phyloP scores from a whole-genome alignment of 1,140 invertebrate genomes.

The Saxidomus purpurata region DNA sequence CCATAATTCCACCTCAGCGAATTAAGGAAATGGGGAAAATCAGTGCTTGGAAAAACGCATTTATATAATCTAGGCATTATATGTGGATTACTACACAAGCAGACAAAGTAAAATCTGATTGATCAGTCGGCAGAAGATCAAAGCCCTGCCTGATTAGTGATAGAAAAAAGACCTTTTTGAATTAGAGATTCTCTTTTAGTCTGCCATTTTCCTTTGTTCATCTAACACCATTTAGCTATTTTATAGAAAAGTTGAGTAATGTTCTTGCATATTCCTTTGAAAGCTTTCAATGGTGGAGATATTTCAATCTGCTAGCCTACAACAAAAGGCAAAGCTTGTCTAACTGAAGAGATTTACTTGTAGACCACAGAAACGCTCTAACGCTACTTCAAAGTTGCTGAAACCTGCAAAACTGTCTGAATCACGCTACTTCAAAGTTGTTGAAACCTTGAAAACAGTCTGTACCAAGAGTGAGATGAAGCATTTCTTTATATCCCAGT shows the following conservation, averaged over 20 bases:
- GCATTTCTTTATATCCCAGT: no score
- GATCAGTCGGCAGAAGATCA: neutral
- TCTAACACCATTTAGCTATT: slow-evolving; percentile 1
- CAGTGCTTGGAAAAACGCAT: neutral
- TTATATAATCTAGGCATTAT: neutral
- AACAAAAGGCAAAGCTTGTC: neutral
- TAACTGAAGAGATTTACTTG: neutral
- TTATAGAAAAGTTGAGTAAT: neutral
- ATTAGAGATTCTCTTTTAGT: slow-evolving; percentile 14
- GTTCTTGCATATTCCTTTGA: neutral
- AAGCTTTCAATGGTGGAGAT: neutral
- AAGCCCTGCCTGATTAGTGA: neutral
- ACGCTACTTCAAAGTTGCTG: neutral
- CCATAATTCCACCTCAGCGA: neutral
- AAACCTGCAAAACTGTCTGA: neutral
- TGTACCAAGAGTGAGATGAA: no score
- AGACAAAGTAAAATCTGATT: neutral
- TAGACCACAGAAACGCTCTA: neutral
- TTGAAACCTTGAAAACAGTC: no score
- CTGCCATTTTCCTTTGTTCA: neutral
- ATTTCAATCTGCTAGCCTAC: neutral
- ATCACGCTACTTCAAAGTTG: no score
- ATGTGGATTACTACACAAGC: neutral
- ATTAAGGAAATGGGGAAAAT: neutral
- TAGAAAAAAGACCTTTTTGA: neutral